Conservation (phyloP, 2,888 invertebrate genomes). For the Camptogramma bilineatum region DNA sequence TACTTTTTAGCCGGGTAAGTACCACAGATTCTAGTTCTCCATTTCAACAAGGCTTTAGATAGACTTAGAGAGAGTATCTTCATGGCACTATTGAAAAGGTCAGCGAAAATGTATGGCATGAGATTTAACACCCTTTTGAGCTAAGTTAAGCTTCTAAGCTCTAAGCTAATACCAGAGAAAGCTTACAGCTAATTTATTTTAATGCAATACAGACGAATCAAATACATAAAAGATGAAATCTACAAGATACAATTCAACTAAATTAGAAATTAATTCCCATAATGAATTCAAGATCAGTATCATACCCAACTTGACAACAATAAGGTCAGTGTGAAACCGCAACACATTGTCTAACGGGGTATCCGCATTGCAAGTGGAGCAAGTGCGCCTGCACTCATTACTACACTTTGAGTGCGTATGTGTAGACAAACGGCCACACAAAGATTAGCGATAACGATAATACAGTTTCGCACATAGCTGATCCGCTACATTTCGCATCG, state of each 20-base stretch:
- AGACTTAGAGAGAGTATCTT: no score
- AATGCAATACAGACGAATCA: neutral
- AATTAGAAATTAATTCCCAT: neutral
- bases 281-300: neutral
- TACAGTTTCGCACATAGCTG: neutral
- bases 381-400: conserved; percentile 17
- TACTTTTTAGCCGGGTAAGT: no score
- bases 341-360: conserved; percentile 37
- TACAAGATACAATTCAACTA: neutral
- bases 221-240: neutral
- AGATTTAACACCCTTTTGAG: no score
- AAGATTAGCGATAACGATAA: neutral
- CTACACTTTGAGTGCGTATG: neutral
- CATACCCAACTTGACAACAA: conserved; percentile 20
- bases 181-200: no score
- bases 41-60: no score
- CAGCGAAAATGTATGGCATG: no score
- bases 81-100: no score
- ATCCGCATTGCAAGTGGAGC: conserved; percentile 34
- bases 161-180: no score
- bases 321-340: conserved; percentile 33
- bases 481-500: neutral
- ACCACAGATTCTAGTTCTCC: no score
- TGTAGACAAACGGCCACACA: neutral
- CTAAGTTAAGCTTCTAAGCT: no score